These are phyloP conservation scores for Apodemus sylvaticus DNA, from an alignment of 2,113 vertebrate species.

Conservation along the genomic window DNA sequence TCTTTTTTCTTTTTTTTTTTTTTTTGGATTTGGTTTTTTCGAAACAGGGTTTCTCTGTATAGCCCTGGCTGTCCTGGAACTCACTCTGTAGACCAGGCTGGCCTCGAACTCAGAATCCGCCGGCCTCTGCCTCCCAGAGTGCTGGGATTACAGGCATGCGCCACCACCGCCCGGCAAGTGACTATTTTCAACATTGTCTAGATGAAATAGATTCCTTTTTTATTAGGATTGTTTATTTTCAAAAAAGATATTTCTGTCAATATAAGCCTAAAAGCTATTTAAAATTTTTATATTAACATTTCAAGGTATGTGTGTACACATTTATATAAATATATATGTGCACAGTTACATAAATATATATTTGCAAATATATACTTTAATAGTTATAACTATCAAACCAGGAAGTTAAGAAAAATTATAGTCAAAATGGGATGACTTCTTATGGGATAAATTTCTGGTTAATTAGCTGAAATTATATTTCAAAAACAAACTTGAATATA, in stretches of 20 bases:
- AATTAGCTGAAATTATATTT: slow-evolving; percentile 33
- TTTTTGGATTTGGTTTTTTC: too few species aligned
- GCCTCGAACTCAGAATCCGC: too few species aligned
- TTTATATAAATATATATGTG: neutral
- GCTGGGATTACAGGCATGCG: too few species aligned
- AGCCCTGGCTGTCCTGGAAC: too few species aligned
- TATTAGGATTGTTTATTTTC: slow-evolving; percentile 59
- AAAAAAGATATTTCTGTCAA: slow-evolving; percentile 63
- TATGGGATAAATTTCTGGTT: slow-evolving; percentile 48
- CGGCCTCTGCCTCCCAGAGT: too few species aligned
- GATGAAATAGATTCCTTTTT: slow-evolving; percentile 41
- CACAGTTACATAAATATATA: neutral
- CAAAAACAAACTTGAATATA: neutral
- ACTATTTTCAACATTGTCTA: slow-evolving; percentile 54
- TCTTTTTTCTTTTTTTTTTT: too few species aligned
- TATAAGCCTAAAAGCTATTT: slow-evolving; percentile 61
- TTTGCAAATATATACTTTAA: neutral
- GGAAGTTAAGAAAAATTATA: slow-evolving; percentile 55
- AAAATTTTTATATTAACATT: slow-evolving; percentile 58
- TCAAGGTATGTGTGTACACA: slow-evolving; percentile 6
- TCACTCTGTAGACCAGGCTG: too few species aligned
- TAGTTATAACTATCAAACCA: slow-evolving; percentile 50
- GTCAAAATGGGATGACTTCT: slow-evolving; percentile 32
- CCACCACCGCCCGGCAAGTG: too few species aligned
- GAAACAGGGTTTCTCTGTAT: too few species aligned